Conservation (phyloP, 1,140 invertebrate genomes). For the Drosophila prosaltans region DNA sequence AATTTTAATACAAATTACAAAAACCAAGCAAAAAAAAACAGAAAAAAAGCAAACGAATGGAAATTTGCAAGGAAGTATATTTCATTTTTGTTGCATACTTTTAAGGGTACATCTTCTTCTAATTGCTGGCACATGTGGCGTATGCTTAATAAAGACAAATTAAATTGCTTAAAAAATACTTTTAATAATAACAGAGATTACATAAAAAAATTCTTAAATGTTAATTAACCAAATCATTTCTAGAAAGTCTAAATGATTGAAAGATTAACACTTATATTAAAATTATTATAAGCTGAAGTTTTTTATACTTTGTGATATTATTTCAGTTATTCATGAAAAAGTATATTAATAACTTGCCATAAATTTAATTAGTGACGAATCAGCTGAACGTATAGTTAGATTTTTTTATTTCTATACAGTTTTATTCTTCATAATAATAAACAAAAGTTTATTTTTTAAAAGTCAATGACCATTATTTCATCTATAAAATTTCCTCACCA, state of each 20-base stretch:
- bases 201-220: not conserved
- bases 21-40: not conserved
- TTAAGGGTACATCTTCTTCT: not conserved
- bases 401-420: no score
- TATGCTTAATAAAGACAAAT: conserved; percentile 28
- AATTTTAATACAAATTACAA: conserved; percentile 71
- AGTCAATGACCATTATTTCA: not conserved
- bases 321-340: no score
- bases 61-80: not conserved
- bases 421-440: no score
- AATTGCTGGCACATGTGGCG: conserved; percentile 31
- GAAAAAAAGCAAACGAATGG: not conserved
- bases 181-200: not conserved
- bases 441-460: no score
- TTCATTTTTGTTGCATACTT: conserved; percentile 6
- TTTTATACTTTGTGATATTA: no score
- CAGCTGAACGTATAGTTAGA: no score
- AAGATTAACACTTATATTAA: no score
- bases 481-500: not conserved
- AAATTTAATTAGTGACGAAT: no score
- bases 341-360: no score
- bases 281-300: no score
- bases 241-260: no score
- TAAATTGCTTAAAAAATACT: conserved; percentile 18
- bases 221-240: no score